Conservation (phyloP, 2,888 invertebrate genomes). For the Trimorus sp. region DNA sequence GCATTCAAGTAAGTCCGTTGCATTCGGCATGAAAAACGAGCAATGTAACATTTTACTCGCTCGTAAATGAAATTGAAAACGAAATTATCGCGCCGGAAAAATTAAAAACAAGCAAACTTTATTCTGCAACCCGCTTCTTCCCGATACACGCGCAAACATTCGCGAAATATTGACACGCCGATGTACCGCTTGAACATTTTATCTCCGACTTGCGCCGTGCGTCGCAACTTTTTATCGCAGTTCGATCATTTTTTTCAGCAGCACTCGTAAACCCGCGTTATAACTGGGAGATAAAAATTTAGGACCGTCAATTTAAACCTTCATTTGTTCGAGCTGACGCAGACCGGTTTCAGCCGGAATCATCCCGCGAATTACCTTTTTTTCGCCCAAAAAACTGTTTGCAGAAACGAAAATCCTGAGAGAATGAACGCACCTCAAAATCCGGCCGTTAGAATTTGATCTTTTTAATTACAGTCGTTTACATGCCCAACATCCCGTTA, state of each 20-base stretch:
- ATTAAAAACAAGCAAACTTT: slow-evolving; percentile 25
- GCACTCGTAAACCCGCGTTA: no score
- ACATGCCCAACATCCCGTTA: slow-evolving; percentile 38
- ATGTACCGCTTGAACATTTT: slow-evolving; percentile 14
- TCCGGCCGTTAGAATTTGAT: slow-evolving; percentile 24
- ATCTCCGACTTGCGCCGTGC: slow-evolving; percentile 31
- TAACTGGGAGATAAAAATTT: no score
- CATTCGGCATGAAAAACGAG: no score
- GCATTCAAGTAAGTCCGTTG: no score
- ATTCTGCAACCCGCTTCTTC: background rate
- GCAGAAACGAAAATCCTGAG: no score
- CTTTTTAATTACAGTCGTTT: slow-evolving; percentile 54
- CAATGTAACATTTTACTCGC: no score
- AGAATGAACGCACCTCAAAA: background rate
- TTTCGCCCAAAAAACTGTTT: no score
- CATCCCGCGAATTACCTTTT: no score
- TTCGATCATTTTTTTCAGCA: background rate
- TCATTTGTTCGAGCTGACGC: no score
- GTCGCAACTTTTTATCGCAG: slow-evolving; percentile 15
- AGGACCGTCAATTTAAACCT: background rate
- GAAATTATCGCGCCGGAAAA: slow-evolving; percentile 1
- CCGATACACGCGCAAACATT: slow-evolving; percentile 15
- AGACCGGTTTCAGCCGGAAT: no score
- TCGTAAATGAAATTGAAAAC: background rate
- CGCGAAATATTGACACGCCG: slow-evolving; percentile 17